phyloP scores from a whole-genome alignment of 2,888 invertebrate genomes.

The Hetaerina titia region DNA sequence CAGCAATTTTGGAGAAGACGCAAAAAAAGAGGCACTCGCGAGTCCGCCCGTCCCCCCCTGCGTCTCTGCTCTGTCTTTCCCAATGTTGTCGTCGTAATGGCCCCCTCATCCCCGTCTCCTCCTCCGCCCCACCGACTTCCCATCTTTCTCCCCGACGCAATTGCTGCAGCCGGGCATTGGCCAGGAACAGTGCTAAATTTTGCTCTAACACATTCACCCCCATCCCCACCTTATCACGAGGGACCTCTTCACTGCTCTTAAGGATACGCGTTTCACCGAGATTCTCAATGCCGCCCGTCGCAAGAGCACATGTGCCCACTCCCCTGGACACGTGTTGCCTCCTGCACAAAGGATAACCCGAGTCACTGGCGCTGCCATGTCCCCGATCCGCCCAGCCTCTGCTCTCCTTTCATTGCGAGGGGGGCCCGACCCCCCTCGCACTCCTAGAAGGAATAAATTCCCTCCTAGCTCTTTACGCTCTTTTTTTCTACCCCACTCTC shows the following conservation, averaged over 20 bases:
- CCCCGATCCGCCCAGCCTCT: neutral
- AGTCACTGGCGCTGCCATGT: neutral
- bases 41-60: neutral
- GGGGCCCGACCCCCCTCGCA: neutral
- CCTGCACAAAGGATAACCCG: neutral
- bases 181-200: neutral
- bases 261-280: slow-evolving; percentile 38
- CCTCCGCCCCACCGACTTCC: neutral
- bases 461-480: neutral
- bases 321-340: slow-evolving; percentile 56
- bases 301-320: slow-evolving; percentile 29
- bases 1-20: neutral
- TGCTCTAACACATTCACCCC: neutral
- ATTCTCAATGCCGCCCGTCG: neutral
- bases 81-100: neutral
- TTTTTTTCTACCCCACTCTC: neutral
- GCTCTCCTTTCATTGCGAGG: neutral
- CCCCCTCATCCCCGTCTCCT: neutral
- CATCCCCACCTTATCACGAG: neutral
- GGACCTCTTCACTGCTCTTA: neutral
- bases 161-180: neutral
- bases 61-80: neutral
- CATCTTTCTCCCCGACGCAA: neutral
- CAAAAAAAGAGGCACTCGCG: neutral
- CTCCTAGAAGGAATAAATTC: neutral